Base-by-base conservation (phyloP, 2,888 invertebrate species). In the Amblyteles armatorius region DNA sequence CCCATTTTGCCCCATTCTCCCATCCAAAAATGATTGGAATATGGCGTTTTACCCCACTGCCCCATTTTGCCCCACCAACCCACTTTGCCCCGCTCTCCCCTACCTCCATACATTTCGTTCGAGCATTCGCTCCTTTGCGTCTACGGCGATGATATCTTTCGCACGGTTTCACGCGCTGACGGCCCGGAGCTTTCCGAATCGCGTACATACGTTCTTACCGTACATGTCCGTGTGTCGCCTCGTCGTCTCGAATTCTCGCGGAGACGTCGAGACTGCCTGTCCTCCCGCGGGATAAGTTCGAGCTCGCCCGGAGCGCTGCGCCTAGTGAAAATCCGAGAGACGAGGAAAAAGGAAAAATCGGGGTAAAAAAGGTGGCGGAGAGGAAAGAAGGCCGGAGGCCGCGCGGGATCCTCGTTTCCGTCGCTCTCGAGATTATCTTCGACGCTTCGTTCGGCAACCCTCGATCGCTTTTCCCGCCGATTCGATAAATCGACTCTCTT, bases 401-500 rank as follows among this genome's bases (percentile, higher is more conserved):
- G 80, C 86, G 84, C 74, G 83, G 79, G 72, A 79, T 79, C 82
- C 87, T 89, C 86, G 88, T 90, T 91, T 88, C 87, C 85, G 87
- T 84, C 85, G 83, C 82, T 87, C 77, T 71, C 76, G 86, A 84
- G 86, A 89, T 88, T 89, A 87, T 89, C 88, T 88, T 44, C 85
- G 68, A 82, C 80, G 83, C 26, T 60, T 57, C 78, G n/a, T n/a
- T 26, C 72, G 69, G 16, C 48, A 69, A 63, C 63, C 73, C 68
- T 79, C 87, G 85, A 83, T 83, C 82, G 80, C 57, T 86, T 80
- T 86, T 68, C 76, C 74, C 81, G 74, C 60, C 81, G 79, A 85
- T 86, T 85, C 85, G 80, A 85, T 80, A 82, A 86, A 86, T 83
- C 86, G 76, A 81, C 81, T 76, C 52, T 48, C 29, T 40, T 40